Base-by-base conservation (phyloP, 2,113 vertebrate species). In the Sander lucioperca region DNA sequence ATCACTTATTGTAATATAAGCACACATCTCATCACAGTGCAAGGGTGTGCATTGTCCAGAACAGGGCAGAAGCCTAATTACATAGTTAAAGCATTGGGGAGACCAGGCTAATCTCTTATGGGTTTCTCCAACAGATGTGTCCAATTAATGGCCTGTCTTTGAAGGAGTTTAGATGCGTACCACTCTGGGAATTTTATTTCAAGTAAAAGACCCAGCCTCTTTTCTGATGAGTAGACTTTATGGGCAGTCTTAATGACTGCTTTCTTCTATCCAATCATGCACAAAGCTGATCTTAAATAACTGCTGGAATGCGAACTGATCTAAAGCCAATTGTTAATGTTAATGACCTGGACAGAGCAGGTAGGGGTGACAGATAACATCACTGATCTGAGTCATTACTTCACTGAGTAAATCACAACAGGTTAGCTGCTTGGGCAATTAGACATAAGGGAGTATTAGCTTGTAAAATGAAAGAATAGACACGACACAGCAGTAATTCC, bases 101-200 rank as follows among this genome's bases (percentile, higher is more conserved):
- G 69, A 77, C 62, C 33, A 16, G 53, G 48, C 69, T 90, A 90
- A 93, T 91, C 82, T 84, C 89, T 88, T 83, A 86, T 77, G 85
- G 82, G 80, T 69, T 87, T 82, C 77, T 91, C 56, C 72, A 89
- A 88, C 87, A 93, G 91, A 94, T 92, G 90, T 91, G 75, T 89
- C 91, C 88, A 91, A 92, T 93, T 94, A 94, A 92, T 90, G 67
- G 53, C 75, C 56, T 63, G 77, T 82, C 85, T 94, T 93, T 93
- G 91, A 92, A 90, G 81, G 82, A 85, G 76, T 83, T 87, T 80
- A 79, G 83, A 88, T 85, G 88, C 57, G 5, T 62, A 58, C 71
- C 45, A 80, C 84, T 82, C 77, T 88, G 90, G 87, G 92, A 91
- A 87, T 92, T 89, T 68, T n/a, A 83, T 91, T 92, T 93, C 86